phyloP scores from a whole-genome alignment of 2,888 invertebrate species.

The Eristalis arbustorum region DNA sequence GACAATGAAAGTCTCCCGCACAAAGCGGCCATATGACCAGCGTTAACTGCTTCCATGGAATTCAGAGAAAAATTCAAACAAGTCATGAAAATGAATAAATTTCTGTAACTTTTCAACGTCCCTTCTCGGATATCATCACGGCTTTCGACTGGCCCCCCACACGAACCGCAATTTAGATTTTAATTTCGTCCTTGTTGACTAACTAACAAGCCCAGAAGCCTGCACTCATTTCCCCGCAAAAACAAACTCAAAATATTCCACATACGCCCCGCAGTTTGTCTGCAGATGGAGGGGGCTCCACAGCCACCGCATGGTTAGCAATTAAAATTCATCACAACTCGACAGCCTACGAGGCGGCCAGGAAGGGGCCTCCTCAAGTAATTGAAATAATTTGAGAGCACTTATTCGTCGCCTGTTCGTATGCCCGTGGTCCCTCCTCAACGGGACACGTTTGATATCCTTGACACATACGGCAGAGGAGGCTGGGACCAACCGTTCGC shows the following conservation, averaged over 20 bases:
- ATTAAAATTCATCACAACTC: conserved; percentile 41
- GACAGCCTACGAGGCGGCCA: neutral
- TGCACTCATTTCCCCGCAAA: neutral
- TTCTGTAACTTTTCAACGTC: neutral
- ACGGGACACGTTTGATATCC: conserved; percentile 8
- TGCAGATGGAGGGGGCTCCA: neutral
- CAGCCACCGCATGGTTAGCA: neutral
- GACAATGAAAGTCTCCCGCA: neutral
- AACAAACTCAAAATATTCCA: neutral
- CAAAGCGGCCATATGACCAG: neutral
- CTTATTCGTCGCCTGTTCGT: conserved; percentile 2
- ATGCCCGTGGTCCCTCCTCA: neutral
- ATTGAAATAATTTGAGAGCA: conserved; percentile 43
- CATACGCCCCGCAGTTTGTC: neutral
- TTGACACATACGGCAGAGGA: conserved; percentile 1
- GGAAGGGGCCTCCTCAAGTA: neutral
- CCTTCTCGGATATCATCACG: neutral
- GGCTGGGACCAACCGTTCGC: neutral
- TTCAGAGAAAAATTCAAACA: neutral
- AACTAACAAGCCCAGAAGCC: neutral
- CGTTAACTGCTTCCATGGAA: neutral
- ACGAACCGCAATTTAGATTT: neutral
- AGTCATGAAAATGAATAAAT: neutral
- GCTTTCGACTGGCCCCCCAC: neutral
- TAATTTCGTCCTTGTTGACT: conserved; percentile 16